phyloP scores from a whole-genome alignment of 2,797 vertebrate species.

The Anableps anableps region DNA sequence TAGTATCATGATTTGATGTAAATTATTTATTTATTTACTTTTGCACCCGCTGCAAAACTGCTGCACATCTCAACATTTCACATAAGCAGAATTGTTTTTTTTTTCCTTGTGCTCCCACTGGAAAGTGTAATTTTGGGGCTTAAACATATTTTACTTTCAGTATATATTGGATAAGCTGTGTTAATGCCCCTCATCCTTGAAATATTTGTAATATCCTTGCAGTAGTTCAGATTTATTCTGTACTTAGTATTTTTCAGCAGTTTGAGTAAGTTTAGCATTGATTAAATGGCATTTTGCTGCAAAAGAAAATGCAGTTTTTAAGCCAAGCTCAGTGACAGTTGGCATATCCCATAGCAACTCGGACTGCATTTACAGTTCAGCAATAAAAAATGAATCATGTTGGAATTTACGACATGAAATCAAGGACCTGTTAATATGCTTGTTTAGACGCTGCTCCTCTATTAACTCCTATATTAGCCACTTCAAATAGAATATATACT shows the following conservation, averaged over 20 bases:
- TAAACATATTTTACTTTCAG: not conserved
- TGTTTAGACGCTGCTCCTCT: constrained; percentile 43
- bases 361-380: constrained; percentile 14
- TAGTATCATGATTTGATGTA: not conserved
- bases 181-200: not conserved
- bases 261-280: not conserved
- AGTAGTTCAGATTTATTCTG: not conserved
- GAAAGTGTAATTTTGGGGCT: not conserved
- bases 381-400: constrained; percentile 25
- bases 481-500: constrained; percentile 66
- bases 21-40: not conserved
- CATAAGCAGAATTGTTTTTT: not conserved
- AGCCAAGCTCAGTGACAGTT: constrained; percentile 39
- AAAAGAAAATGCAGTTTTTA: constrained; percentile 7
- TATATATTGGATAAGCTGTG: not conserved
- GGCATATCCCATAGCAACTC: constrained; percentile 42
- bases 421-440: constrained; percentile 3
- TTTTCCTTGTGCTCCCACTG: not conserved
- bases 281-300: not conserved
- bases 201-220: too few species aligned
- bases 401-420: constrained; percentile 29
- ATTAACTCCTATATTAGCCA: constrained; percentile 32
- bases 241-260: not conserved
- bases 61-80: not conserved
- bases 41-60: not conserved